Base-by-base conservation (phyloP, 2,113 vertebrate species). In the Chloropsis hardwickii region DNA sequence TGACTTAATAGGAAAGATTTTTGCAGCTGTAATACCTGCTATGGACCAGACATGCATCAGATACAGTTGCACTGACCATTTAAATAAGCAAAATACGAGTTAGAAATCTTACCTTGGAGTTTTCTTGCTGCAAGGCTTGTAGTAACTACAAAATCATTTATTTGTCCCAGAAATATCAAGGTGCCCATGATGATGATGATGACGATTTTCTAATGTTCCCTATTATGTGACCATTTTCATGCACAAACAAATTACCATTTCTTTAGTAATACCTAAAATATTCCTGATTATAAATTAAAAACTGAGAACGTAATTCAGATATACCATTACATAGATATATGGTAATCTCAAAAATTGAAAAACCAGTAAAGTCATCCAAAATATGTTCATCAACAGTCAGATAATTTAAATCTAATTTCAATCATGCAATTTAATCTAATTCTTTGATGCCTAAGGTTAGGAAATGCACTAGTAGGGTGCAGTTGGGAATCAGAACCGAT, bases 21-120 rank as follows among this genome's bases (percentile, higher is more conserved):
- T 70, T 90, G 40, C 19, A 50, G 5, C 4, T 37, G 8, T 33
- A 37, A n/a, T 15, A 22, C 4, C 25, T 53, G 14, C 7, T 69
- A 11, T 11, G 31, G 18, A 37, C 18, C 25, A 73, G 25, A 24
- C 21, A 66, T 12, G 6, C 5, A 81, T n/a, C 19, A 64, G 12
- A 48, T 11, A 42, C 7, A 12, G 20, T 40, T 54, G 10, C 33
- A 54, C 14, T 47, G 35, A 27, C 12, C 14, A 53, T n/a, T 61
- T 78, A 78, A 73, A 78, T 25, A 40, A 0, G 0, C 16, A 80
- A 18, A 13, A n/a, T 13, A 13, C 12, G 23, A 0, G 2, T 18
- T 10, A 50, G 53, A 76, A 88, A 21, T 56, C 27, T 81, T 69
- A 64, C 18, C 11, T 56, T 48, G 10, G 11, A 61, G 13, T 40